Percentiles rank a stretch among this genome's conserved stretches.
Evolutionary conservation across 2,888 invertebrate species (phyloP).

Genomic region (Arctia plantaginis): DNA sequence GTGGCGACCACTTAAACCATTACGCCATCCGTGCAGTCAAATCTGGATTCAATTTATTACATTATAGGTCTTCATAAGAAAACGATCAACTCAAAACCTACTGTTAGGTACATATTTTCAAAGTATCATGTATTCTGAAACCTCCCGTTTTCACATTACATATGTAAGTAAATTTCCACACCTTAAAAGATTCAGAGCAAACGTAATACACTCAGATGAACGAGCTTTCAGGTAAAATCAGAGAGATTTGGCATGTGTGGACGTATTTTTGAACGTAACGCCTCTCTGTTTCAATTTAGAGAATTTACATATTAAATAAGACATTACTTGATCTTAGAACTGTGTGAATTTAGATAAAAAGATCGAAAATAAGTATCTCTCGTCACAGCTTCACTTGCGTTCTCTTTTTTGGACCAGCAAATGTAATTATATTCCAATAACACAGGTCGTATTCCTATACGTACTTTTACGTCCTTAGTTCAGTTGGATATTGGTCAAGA

Average conservation of each 20-base stretch:
- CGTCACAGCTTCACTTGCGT: no score
- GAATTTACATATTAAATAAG: not conserved
- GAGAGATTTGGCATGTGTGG: not conserved
- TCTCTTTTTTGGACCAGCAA: no score
- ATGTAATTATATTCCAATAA: no score
- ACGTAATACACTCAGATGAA: constrained; percentile 7
- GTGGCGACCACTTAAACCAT: no score
- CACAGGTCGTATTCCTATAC: no score
- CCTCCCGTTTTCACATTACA: not conserved
- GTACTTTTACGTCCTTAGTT: no score
- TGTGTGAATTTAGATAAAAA: not conserved
- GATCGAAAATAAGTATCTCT: not conserved
- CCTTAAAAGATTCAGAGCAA: constrained; percentile 11
- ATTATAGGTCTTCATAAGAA: no score
- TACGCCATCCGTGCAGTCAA: no score
- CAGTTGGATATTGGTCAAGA: no score
- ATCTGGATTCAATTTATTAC: no score
- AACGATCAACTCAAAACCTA: no score
- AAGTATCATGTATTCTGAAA: constrained; percentile 1
- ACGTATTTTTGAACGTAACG: not conserved
- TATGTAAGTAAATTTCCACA: constrained; percentile 3
- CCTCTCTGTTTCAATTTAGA: not conserved
- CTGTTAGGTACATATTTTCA: not conserved
- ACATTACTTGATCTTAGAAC: not conserved
- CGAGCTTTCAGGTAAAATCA: not conserved